Conservation (phyloP, 2,797 vertebrate species). For the Xerus rutilus region DNA sequence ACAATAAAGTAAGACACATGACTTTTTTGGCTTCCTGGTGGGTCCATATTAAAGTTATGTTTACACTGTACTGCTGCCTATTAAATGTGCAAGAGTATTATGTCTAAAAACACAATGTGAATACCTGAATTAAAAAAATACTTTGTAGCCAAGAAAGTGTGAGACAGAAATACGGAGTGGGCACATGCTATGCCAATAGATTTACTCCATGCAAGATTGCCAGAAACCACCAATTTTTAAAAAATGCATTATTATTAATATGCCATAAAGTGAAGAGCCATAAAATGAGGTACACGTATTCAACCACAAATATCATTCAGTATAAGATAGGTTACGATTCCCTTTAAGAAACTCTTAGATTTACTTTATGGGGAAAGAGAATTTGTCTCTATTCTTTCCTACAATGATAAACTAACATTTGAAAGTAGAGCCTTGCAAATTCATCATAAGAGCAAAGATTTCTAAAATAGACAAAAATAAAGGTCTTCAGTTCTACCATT, state of each 20-base stretch:
- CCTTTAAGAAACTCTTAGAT: not conserved
- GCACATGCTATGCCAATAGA: not conserved
- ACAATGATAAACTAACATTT: not conserved
- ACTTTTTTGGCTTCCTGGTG: not conserved
- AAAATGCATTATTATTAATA: not conserved
- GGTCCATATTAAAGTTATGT: not conserved
- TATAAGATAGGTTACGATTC: not conserved
- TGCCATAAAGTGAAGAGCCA: not conserved
- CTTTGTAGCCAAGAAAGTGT: not conserved
- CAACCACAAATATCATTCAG: not conserved
- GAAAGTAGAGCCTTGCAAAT: not conserved
- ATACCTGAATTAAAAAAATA: not conserved
- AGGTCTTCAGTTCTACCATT: not conserved
- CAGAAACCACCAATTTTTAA: not conserved
- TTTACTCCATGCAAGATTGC: not conserved
- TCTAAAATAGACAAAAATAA: not conserved
- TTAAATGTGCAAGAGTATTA: not conserved
- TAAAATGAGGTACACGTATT: not conserved
- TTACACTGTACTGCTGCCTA: not conserved
- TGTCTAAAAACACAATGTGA: not conserved
- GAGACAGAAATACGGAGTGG: not conserved
- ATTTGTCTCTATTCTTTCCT: not conserved
- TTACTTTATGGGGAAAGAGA: not conserved
- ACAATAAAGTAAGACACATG: not conserved
- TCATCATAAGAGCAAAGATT: not conserved